A percentile compares a stretch with the other conserved stretches of the same genome.
Evolutionary conservation across 2,797 vertebrate species (phyloP).

Genomic region (Molossus alvarezi): DNA sequence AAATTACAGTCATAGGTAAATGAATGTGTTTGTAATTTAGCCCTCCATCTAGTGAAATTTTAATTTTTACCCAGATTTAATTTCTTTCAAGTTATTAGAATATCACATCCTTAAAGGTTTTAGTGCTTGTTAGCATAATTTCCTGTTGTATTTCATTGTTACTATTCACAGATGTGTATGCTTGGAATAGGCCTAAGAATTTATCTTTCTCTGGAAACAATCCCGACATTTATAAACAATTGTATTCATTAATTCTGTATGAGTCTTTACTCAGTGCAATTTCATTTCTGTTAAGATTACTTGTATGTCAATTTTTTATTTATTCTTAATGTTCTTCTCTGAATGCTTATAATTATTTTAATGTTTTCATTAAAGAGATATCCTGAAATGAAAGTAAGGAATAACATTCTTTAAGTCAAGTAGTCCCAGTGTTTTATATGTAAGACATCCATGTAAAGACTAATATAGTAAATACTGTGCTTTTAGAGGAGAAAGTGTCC

Average conservation of each 20-base stretch:
- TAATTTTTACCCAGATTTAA: neutral
- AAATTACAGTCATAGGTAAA: neutral
- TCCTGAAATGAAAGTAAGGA: neutral
- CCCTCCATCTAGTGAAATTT: neutral
- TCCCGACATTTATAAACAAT: neutral
- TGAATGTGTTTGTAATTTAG: neutral
- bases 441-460: neutral
- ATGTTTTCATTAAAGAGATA: slow-evolving; percentile 10
- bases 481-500: neutral
- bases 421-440: neutral
- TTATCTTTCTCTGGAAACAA: neutral
- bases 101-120: neutral
- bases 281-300: slow-evolving; percentile 51
- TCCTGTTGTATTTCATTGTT: neutral
- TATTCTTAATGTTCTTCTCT: slow-evolving; percentile 41
- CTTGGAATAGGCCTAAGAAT: neutral
- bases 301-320: neutral
- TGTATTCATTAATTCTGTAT: neutral
- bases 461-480: neutral
- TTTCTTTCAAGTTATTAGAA: neutral
- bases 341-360: slow-evolving; percentile 15
- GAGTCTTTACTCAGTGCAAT: neutral
- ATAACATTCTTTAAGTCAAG: neutral
- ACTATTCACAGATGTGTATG: neutral
- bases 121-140: neutral